Percentiles rank a stretch among this genome's conserved stretches.
These are phyloP conservation scores for Ascidia mentula DNA, from an alignment of 23 tunicate genomes.

Conservation along the genomic window DNA sequence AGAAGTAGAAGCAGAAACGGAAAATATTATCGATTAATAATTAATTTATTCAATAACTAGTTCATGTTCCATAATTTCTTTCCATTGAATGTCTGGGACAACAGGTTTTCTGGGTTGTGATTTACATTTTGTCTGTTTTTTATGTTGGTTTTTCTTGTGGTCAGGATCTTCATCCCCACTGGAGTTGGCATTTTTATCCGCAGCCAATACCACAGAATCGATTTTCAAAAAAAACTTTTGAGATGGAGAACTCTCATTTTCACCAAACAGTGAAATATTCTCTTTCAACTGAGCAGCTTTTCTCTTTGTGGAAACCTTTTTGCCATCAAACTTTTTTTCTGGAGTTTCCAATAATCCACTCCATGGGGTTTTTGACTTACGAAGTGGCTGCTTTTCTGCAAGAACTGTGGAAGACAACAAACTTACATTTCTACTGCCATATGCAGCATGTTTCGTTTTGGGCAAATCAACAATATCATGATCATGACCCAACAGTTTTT, in stretches of 20 bases:
- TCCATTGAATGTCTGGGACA: slow-evolving; percentile 47
- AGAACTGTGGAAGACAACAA: background rate
- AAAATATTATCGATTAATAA: too few relatives aligned
- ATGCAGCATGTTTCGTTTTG: too few relatives aligned
- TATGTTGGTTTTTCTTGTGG: background rate
- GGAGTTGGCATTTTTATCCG: too few relatives aligned
- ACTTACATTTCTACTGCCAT: background rate
- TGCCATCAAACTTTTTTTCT: background rate
- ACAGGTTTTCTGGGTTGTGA: background rate
- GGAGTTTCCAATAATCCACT: background rate
- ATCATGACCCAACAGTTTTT: background rate
- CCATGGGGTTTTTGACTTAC: background rate
- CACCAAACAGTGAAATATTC: background rate
- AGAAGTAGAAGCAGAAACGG: too few relatives aligned
- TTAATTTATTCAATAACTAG: slow-evolving; percentile 60
- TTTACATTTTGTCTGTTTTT: background rate
- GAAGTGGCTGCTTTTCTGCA: background rate
- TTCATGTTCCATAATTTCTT: slow-evolving; percentile 72
- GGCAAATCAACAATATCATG: too few relatives aligned
- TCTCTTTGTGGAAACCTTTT: background rate
- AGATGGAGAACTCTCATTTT: background rate
- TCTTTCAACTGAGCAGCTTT: background rate
- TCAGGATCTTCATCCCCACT: background rate
- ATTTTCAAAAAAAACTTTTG: too few relatives aligned
- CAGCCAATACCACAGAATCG: too few relatives aligned